phyloP scores from a whole-genome alignment of 2,888 invertebrate genomes.

The Coenonympha glycerion region DNA sequence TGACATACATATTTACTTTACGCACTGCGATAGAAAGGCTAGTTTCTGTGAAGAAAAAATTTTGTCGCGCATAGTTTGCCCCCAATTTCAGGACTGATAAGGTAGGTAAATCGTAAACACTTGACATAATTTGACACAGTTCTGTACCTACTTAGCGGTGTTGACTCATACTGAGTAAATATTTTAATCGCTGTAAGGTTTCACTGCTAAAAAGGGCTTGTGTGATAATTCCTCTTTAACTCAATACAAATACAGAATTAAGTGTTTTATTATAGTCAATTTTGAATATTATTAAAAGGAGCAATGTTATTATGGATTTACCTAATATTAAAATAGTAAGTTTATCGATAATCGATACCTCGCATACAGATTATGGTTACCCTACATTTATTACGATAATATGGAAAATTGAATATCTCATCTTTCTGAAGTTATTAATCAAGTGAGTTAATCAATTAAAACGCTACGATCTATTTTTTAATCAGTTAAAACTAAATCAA shows the following conservation, averaged over 20 bases:
- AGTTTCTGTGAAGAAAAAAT: background rate
- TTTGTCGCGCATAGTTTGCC: background rate
- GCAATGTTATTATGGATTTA: no score
- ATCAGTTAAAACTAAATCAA: background rate
- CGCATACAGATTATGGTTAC: background rate
- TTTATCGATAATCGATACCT: no score
- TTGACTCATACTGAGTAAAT: slow-evolving; percentile 5
- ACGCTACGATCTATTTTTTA: background rate
- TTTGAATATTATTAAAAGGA: background rate
- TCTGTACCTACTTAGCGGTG: background rate
- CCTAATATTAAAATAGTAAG: no score
- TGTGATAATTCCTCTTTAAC: background rate
- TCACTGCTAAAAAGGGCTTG: background rate
- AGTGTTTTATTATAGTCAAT: background rate
- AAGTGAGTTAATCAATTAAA: background rate
- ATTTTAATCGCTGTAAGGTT: background rate
- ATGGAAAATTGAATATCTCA: no score
- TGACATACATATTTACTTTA: no score
- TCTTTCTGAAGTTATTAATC: background rate
- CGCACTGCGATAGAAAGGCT: background rate
- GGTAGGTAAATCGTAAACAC: slow-evolving; percentile 3
- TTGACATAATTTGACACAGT: background rate
- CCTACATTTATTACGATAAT: background rate
- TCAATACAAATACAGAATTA: background rate
- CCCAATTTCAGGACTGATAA: slow-evolving; percentile 1